Conservation (phyloP, 2,888 invertebrate species). For the Argyresthia albistria region DNA sequence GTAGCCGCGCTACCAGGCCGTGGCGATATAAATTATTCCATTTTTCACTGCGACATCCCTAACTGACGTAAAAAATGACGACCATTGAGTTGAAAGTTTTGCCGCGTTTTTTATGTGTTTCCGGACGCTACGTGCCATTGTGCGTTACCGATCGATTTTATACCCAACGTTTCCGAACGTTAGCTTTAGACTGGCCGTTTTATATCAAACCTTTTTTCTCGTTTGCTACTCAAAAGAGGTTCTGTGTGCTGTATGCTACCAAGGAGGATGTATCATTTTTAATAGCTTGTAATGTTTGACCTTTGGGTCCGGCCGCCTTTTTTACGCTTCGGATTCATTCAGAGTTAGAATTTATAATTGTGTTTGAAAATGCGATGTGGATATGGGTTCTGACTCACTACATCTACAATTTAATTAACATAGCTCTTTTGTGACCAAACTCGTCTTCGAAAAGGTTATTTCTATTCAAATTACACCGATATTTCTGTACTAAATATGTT, state of each 20-base stretch:
- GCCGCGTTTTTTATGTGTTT: slow-evolving; percentile 70
- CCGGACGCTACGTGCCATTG: slow-evolving; percentile 63
- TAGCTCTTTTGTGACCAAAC: background rate
- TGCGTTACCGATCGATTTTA: slow-evolving; percentile 6
- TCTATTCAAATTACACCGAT: background rate
- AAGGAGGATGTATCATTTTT: too few species aligned
- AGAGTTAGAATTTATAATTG: slow-evolving; percentile 38
- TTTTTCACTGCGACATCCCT: slow-evolving; percentile 69
- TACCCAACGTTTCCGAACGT: background rate
- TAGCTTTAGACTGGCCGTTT: background rate
- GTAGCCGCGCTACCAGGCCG: slow-evolving; percentile 60
- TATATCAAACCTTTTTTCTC: background rate
- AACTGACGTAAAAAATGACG: slow-evolving; percentile 69
- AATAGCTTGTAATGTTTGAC: too few species aligned
- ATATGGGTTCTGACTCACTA: background rate
- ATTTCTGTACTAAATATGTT: too few species aligned
- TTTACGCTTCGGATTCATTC: background rate
- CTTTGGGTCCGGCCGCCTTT: too few species aligned
- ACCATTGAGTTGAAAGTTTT: slow-evolving; percentile 67
- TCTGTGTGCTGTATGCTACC: too few species aligned
- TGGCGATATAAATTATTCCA: slow-evolving; percentile 70
- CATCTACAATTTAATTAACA: background rate
- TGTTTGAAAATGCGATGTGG: slow-evolving; percentile 13
- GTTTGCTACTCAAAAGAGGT: too few species aligned
- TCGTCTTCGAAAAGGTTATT: background rate